Base-by-base conservation (phyloP, 2,113 vertebrate species). In the Sminthopsis crassicaudata region DNA sequence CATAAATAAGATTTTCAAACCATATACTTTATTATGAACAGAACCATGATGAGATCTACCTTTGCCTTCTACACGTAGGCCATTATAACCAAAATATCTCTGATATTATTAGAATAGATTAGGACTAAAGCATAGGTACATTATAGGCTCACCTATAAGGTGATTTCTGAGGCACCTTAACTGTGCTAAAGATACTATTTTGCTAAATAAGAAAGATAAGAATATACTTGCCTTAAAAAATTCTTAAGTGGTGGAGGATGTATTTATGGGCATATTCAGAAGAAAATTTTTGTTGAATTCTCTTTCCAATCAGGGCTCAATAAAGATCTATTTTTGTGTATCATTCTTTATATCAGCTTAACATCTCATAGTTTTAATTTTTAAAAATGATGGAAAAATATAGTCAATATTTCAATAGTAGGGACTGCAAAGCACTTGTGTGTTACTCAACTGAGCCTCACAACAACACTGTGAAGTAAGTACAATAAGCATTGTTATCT, bases 251-350 rank as follows among this genome's bases (percentile, higher is more conserved):
- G 24, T 30, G 50, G 95, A 27, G 16, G 10, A 89, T 93, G 42
- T 91, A 36, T 55, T 51, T n/a, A 42, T 42, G 60, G 51, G 2
- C 84, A 1, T 42, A 90, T 36, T 26, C 53, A 57, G 54, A 55
- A 94, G 24, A 93, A 93, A 54, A 46, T 67, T 93, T 94, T 93
- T 36, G 55, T 76, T 95, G 53, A 90, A 50, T 92, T 95, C 96
- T 92, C 50, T 91, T 89, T 90, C n/a, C 36, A 14, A 0, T 30
- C 26, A 67, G 84, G 22, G 7, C n/a, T 93, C 46, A 4, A 0
- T 52, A 48, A 26, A 92, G 76, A 27, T 9, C 89, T 54, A 89
- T 88, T 91, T 90, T 46, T n/a, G 24, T 67, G 55, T 91, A 36
- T 93, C 50, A 93, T 36, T 94, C 90, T 27, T 36, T 36, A 91